Base-by-base conservation (phyloP, 2,113 vertebrate species). In the Anguilla japonica region DNA sequence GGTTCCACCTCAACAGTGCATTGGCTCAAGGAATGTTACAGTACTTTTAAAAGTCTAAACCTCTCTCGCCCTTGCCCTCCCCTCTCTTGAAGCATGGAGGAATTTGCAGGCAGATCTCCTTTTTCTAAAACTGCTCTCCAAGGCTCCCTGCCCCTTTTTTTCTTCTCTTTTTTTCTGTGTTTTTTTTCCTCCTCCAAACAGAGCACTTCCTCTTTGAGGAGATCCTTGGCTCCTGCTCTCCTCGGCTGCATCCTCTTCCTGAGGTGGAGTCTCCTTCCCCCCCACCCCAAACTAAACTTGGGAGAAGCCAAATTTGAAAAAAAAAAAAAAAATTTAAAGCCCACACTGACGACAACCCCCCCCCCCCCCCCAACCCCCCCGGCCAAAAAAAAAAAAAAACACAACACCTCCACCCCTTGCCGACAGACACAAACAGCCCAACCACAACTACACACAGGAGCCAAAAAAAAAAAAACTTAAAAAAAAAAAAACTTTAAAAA, bases 181-280 rank as follows among this genome's bases (percentile, higher is more conserved):
- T 75, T 78, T 57, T 63, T 43, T 83, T 88, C 81, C 15, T 83
- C 43, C 22, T 26, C 63, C 43, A 78, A 85, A 67, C 86, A 85
- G 87, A 93, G 92, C 89, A 83, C 94, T 95, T 95, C 94, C 94
- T 94, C 90, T 93, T 90, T 91, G 57, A 87, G 91, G 92, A 89
- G 90, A 91, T 91, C 92, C 90, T 93, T 92, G 93, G 93, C 93
- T 94, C 92, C 91, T 92, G 91, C 89, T 89, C 91, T 94, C 90
- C 91, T 92, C 94, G 94, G 94, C 91, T 95, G 95, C 94, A 95
- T 96, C 95, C 95, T 96, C 94, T 96, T 96, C 95, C 95, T 96
- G 95, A 94, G 95, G 94, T 94, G 94, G 94, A 95, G 95, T 93
- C 94, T 92, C 91, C 92, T 89, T 94, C 94, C 71, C 71, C 71